Conservation (phyloP, 2,797 vertebrate species). For the Vireo griseus region DNA sequence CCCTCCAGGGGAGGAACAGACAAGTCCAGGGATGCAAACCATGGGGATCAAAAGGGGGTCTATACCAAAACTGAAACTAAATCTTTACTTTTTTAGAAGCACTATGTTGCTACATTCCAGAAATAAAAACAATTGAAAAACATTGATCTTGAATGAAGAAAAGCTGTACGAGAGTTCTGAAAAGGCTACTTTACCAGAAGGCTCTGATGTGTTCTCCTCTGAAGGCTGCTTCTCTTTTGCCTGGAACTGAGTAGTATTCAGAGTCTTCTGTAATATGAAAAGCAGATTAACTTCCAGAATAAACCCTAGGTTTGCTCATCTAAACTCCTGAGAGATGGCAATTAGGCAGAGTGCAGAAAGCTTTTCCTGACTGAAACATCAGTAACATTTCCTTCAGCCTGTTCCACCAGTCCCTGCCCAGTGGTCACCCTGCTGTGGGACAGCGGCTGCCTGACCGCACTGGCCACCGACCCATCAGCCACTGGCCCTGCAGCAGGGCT, state of each 20-base stretch:
- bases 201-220: not conserved
- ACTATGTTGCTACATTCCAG: not conserved
- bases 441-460: not conserved
- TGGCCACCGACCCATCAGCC: rapidly evolving
- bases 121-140: not conserved
- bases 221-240: not conserved
- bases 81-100: not conserved
- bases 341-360: not conserved
- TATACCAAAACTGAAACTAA: not conserved
- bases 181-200: slow-evolving; percentile 30
- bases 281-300: not conserved
- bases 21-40: not conserved
- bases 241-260: not conserved
- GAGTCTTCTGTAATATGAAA: not conserved
- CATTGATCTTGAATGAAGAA: not conserved
- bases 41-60: rapidly evolving
- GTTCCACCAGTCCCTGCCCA: not conserved
- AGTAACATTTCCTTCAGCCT: not conserved
- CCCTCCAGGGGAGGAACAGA: not conserved
- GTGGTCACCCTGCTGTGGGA: not conserved
- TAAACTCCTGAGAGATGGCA: not conserved
- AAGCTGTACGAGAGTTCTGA: not conserved
- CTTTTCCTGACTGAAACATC: not conserved
- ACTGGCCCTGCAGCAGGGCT: not conserved
- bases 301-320: not conserved